Percentiles rank a stretch among this genome's conserved stretches.
phyloP scores from a whole-genome alignment of 2,797 vertebrate species.

The Schizopygopsis pylzovi region DNA sequence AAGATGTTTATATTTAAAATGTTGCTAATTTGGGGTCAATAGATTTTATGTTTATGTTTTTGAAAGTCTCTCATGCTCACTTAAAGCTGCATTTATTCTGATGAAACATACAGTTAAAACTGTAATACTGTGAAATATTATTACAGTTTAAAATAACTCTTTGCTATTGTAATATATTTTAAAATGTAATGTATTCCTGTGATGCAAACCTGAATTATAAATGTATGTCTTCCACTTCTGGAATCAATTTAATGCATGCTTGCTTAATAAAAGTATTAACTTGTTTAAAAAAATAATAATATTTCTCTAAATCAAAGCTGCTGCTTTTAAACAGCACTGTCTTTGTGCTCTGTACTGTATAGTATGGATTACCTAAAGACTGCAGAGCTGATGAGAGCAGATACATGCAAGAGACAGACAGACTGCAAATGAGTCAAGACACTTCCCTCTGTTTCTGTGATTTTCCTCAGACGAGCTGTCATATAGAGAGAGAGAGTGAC shows the following conservation, averaged over 20 bases:
- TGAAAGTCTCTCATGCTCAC: background rate
- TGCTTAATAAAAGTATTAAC: background rate
- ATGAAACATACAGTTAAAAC: background rate
- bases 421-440: background rate
- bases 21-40: background rate
- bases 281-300: background rate
- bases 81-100: background rate
- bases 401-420: background rate
- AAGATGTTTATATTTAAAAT: background rate
- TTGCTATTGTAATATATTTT: background rate
- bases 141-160: background rate
- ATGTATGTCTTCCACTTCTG: background rate
- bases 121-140: background rate
- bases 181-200: background rate
- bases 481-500: background rate
- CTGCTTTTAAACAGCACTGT: background rate
- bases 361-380: background rate
- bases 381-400: background rate
- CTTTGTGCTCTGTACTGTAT: background rate
- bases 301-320: background rate
- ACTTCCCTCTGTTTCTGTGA: background rate
- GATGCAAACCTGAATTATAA: background rate
- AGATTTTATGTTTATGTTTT: background rate
- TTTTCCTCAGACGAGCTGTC: background rate
- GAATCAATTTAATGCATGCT: background rate